phyloP scores from a whole-genome alignment of 2,797 vertebrate species.

The Catharus ustulatus region DNA sequence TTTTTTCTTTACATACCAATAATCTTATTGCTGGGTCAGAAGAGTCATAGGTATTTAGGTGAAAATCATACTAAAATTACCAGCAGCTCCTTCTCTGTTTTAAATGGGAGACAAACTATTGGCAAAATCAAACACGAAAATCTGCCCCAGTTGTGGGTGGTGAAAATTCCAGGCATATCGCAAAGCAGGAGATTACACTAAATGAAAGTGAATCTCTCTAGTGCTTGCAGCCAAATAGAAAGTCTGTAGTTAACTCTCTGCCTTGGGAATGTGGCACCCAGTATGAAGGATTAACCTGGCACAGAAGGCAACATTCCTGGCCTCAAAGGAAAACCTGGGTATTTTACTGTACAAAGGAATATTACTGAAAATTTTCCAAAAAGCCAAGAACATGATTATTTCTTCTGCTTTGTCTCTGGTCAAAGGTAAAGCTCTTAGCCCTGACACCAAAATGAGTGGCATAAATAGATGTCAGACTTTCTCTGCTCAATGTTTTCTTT shows the following conservation, averaged over 20 bases:
- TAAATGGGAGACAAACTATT: neutral
- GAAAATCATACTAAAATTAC: neutral
- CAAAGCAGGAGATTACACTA: neutral
- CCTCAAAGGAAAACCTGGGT: neutral
- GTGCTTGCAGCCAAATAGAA: neutral
- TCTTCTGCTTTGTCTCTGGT: neutral
- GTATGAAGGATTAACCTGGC: neutral
- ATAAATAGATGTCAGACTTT: neutral
- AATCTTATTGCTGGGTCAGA: neutral
- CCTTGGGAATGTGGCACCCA: neutral
- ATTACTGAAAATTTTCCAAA: neutral
- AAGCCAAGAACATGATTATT: neutral
- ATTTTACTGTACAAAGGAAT: neutral
- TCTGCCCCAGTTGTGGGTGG: neutral
- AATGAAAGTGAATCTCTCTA: neutral
- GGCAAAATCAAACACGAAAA: neutral
- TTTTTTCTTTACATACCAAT: neutral
- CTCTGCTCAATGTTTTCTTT: neutral
- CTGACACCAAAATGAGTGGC: neutral
- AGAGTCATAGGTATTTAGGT: neutral
- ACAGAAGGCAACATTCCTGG: neutral
- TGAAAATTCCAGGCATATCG: conserved; percentile 46
- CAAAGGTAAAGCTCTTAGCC: neutral
- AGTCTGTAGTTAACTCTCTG: neutral
- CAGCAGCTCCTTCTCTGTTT: neutral